Evolutionary conservation across 2,888 invertebrate species (phyloP), one percentile per base, ranked within the genome.

Genomic region (Sceliomorpha sp.): DNA sequence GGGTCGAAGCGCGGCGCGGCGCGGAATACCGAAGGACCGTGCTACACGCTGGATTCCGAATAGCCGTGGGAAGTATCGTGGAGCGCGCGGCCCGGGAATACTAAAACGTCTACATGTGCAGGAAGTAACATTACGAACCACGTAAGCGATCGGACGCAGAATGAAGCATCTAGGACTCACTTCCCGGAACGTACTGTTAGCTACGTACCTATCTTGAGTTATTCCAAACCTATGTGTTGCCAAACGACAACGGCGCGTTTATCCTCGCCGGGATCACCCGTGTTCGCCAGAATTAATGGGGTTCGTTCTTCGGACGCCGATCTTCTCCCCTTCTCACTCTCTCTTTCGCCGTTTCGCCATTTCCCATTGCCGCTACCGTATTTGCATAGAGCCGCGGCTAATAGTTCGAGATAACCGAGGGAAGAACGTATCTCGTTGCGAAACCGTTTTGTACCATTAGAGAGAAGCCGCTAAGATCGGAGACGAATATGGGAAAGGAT

Each of bases 51-150:
- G 80, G 84, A 83, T 84, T 84, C 76, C 78, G 81, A 83, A 85
- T 80, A 83, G 82, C 86, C 86, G 87, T 88, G 87, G 86, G 86
- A 87, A 86, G 84, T 82, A 81, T 75, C 72, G 77, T 74, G 77
- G 78, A 64, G 37, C 70, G 74, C 77, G 78, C 77, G 78, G 73
- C 72, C 75, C 74, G 76, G 60, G 84, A 85, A 86, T 84, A 83
- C 82, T 82, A 83, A n/a, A 86, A 82, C 73, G 59, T 72, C 66
- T 73, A 72, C 60, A 70, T 58, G 68, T 69, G 51, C 64, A 72
- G 66, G 59, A 70, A 70, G 69, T 66, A 66, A 72, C 63, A 66
- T 70, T 40, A 47, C 66, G 64, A 51, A 51, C 66, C 60, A 67
- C 60, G 66, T 69, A 66, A 59, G 55, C 62, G 70, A 70, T 68